Conservation (phyloP, 2,113 vertebrate species). For the Coryphaenoides rupestris region DNA sequence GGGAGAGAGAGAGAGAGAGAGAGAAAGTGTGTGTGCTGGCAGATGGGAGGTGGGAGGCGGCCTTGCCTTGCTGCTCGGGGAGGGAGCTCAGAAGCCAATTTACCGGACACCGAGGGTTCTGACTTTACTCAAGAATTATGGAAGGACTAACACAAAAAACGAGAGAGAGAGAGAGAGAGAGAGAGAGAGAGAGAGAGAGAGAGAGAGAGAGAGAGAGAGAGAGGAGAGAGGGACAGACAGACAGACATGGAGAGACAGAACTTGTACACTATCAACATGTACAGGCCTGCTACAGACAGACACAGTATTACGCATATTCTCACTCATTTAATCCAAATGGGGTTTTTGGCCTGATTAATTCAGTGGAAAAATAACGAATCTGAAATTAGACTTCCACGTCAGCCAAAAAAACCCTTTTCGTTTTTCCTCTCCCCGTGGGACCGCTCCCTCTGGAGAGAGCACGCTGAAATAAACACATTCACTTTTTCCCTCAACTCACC, state of each 20-base stretch:
- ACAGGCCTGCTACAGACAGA: neutral
- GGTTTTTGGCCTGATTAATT: conserved; percentile 25
- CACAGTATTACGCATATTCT: neutral
- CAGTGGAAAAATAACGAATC: conserved; percentile 20
- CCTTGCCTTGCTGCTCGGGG: neutral
- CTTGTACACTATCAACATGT: neutral
- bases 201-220: neutral
- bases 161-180: neutral
- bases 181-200: neutral
- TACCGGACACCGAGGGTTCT: conserved; percentile 15
- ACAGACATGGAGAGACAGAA: neutral
- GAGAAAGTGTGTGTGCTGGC: conserved; percentile 23
- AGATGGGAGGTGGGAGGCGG: neutral
- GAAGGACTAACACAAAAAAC: neutral
- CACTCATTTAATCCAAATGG: conserved; percentile 32
- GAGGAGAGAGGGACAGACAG: neutral
- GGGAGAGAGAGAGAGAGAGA: conserved; percentile 17
- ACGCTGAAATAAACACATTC: no score
- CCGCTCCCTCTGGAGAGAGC: no score
- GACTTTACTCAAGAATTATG: conserved; percentile 27
- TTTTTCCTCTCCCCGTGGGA: no score
- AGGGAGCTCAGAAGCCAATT: conserved; percentile 35
- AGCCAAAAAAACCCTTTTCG: neutral
- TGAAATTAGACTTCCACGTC: neutral
- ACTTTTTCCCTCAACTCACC: no score